phyloP scores from a whole-genome alignment of 2,888 invertebrate genomes.

The Drosophila testacea region DNA sequence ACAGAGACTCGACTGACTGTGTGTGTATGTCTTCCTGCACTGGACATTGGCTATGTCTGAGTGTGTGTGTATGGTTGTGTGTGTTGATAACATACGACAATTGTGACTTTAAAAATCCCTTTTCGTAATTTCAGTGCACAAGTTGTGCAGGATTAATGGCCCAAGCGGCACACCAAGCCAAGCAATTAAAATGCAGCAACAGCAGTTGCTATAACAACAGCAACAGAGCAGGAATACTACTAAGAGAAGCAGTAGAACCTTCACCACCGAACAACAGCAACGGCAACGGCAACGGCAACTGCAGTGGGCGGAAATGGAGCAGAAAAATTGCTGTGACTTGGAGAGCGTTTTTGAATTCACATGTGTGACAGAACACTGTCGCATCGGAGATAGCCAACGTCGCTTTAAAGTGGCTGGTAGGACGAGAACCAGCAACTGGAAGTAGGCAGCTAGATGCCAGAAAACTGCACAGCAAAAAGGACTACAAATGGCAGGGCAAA shows the following conservation, averaged over 20 bases:
- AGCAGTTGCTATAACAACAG: constrained; percentile 31
- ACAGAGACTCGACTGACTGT: constrained; percentile 23
- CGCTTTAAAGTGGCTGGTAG: constrained; percentile 57
- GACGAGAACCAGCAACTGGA: background rate
- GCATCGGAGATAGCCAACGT: constrained; percentile 65
- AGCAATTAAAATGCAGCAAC: constrained; percentile 77
- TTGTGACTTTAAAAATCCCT: constrained; percentile 80
- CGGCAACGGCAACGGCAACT: background rate
- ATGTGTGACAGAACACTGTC: constrained; percentile 71
- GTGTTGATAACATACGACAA: constrained; percentile 77
- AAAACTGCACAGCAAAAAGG: constrained; percentile 1
- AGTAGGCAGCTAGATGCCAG: constrained; percentile 7
- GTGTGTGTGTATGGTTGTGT: constrained; percentile 23
- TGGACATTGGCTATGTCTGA: constrained; percentile 21
- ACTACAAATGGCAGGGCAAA: constrained; percentile 8
- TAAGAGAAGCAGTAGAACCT: constrained; percentile 6
- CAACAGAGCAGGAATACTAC: constrained; percentile 4
- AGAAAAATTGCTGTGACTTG: constrained; percentile 79
- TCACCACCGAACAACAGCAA: constrained; percentile 7
- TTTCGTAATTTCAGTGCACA: constrained; percentile 74
- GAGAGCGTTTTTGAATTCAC: constrained; percentile 73
- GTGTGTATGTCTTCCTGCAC: background rate
- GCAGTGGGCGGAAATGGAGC: constrained; percentile 72
- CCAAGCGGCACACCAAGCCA: constrained; percentile 73
- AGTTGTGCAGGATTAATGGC: constrained; percentile 80